These are phyloP conservation scores for Pogoniulus pusillus DNA, from an alignment of 2,797 vertebrate genomes.

Conservation along the genomic window DNA sequence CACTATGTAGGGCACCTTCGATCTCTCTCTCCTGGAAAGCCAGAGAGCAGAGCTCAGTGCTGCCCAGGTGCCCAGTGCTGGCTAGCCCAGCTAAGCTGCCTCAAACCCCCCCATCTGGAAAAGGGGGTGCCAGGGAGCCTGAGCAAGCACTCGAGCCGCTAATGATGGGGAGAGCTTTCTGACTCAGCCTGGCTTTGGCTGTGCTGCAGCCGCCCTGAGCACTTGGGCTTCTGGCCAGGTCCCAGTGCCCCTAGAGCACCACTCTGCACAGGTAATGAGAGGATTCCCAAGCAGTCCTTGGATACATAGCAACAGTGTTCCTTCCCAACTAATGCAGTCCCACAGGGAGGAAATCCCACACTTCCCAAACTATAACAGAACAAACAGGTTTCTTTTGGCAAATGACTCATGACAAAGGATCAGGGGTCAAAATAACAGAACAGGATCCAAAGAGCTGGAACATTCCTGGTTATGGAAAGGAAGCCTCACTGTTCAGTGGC, in stretches of 20 bases:
- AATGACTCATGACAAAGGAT: constrained; percentile 39
- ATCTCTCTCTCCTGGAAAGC: constrained; percentile 85
- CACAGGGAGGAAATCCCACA: constrained; percentile 24
- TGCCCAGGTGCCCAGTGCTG: not conserved
- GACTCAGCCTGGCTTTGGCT: not conserved
- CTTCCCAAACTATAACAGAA: not conserved
- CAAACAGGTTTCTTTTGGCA: constrained; percentile 45
- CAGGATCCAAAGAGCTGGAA: constrained; percentile 9
- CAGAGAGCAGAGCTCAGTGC: not conserved
- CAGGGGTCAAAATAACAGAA: constrained; percentile 28
- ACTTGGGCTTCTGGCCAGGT: not conserved
- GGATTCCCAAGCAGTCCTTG: constrained; percentile 6
- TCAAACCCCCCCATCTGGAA: not conserved
- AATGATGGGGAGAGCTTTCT: not conserved
- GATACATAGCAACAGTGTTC: not conserved
- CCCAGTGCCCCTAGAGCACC: fast-evolving
- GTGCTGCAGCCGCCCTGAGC: not conserved
- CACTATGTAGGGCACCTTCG: constrained; percentile 94
- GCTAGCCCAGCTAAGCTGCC: not conserved
- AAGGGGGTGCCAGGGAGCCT: not conserved
- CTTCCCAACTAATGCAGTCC: not conserved
- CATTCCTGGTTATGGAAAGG: constrained; percentile 39
- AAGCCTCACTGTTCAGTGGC: not conserved
- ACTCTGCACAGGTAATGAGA: not conserved
- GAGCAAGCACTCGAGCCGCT: not conserved